Conservation (phyloP, 2,888 invertebrate genomes). For the Drosophila phalerata region DNA sequence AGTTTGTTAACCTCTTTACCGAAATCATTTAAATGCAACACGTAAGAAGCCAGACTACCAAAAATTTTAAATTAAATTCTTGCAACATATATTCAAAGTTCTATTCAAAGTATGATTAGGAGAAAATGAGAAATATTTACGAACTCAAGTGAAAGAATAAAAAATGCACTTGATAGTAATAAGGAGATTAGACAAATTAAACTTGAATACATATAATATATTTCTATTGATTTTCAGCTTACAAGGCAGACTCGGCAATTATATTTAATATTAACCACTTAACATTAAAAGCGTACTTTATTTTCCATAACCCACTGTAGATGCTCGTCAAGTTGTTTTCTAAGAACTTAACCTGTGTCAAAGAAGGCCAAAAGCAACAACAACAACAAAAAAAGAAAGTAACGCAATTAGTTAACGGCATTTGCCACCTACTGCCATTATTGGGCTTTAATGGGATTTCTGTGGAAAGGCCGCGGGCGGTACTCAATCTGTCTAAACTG, state of each 20-base stretch:
- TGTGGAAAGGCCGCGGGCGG: constrained; percentile 19
- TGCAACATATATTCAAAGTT: not conserved
- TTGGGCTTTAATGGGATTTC: constrained; percentile 50
- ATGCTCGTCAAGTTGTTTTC: constrained; percentile 8
- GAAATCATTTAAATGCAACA: constrained; percentile 1
- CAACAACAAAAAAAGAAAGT: no score
- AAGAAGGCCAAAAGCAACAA: constrained; percentile 16
- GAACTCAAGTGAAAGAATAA: not conserved
- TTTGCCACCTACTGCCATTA: constrained; percentile 30
- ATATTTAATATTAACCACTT: not conserved
- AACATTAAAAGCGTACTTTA: not conserved
- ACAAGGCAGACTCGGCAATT: not conserved
- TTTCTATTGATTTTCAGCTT: not conserved
- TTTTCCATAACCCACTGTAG: constrained; percentile 9
- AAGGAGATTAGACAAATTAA: not conserved
- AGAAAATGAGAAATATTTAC: not conserved
- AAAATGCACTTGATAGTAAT: not conserved
- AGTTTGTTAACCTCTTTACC: constrained; percentile 21
- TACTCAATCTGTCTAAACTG: constrained; percentile 17
- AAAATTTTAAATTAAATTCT: not conserved
- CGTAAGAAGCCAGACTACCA: not conserved
- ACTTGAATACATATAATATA: no score
- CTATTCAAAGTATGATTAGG: not conserved
- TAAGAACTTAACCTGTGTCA: constrained; percentile 12
- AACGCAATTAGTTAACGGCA: constrained; percentile 59